Evolutionary conservation across 2,888 invertebrate genomes (phyloP).

Genomic region (Agriopis leucophaearia): DNA sequence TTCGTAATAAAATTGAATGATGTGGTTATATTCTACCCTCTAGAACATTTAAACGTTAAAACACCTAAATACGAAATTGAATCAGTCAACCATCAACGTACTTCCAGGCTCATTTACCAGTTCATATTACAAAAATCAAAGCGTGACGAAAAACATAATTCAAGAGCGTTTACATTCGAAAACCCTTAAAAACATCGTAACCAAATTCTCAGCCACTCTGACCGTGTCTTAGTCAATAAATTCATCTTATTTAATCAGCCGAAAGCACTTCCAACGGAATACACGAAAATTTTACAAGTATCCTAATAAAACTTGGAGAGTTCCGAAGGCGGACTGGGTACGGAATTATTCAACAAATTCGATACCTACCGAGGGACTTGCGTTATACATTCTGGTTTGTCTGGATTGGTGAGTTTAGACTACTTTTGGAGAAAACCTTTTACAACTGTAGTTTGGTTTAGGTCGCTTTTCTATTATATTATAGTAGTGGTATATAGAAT

Average conservation of each 20-base stretch:
- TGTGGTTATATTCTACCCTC: too few relatives aligned
- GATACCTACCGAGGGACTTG: slow-evolving; percentile 57
- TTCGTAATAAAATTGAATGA: too few relatives aligned
- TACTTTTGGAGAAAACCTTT: slow-evolving; percentile 8
- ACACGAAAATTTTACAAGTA: slow-evolving; percentile 85
- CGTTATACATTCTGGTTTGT: slow-evolving; percentile 37
- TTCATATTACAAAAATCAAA: slow-evolving; percentile 16
- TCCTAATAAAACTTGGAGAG: slow-evolving; percentile 84
- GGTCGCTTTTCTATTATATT: neutral
- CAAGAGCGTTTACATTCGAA: slow-evolving; percentile 38
- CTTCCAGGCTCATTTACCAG: neutral
- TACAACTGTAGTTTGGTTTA: slow-evolving; percentile 3
- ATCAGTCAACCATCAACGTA: neutral
- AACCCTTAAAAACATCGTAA: slow-evolving; percentile 41
- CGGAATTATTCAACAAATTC: slow-evolving; percentile 77
- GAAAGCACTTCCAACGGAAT: slow-evolving; percentile 77
- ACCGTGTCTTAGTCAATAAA: slow-evolving; percentile 76
- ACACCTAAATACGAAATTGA: neutral
- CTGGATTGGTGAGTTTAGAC: slow-evolving; percentile 23
- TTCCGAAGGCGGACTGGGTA: slow-evolving; percentile 66
- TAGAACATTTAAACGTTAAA: too few relatives aligned
- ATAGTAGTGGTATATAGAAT: too few relatives aligned
- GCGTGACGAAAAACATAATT: slow-evolving; percentile 26
- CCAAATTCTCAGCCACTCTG: slow-evolving; percentile 58
- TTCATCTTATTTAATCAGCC: slow-evolving; percentile 85